Evolutionary conservation across 2,113 vertebrate species (phyloP).

Genomic region (Caracal caracal): DNA sequence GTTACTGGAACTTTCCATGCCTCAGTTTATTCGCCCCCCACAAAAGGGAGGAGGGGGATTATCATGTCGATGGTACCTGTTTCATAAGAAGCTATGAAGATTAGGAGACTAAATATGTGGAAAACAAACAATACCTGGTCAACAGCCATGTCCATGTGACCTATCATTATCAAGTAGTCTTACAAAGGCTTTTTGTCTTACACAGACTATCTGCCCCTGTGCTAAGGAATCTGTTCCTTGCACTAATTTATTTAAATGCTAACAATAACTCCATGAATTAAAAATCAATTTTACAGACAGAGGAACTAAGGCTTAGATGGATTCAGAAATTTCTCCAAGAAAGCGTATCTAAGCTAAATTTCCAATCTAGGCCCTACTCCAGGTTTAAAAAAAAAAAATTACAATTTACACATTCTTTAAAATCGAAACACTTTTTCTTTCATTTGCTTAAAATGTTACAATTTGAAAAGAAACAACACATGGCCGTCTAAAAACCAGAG

Average conservation of each 20-base stretch:
- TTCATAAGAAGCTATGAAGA: conserved; percentile 2
- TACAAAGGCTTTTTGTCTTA: background rate
- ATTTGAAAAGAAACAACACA: background rate
- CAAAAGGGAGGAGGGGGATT: background rate
- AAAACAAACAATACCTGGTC: background rate
- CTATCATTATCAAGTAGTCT: background rate
- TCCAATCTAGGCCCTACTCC: background rate
- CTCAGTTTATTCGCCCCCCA: conserved; percentile 27
- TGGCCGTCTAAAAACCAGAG: background rate
- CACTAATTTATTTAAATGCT: background rate
- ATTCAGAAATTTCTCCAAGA: conserved; percentile 47
- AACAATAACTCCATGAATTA: background rate
- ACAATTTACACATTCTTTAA: background rate
- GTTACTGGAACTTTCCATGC: conserved; percentile 42
- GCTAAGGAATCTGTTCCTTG: background rate
- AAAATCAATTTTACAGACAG: conserved; percentile 45
- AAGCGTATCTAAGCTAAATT: conserved; percentile 1
- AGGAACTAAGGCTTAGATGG: background rate
- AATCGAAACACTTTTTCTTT: conserved; percentile 1
- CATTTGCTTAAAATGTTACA: conserved; percentile 22
- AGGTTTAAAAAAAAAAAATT: background rate
- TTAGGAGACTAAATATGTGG: background rate
- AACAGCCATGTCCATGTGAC: background rate
- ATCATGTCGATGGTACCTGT: background rate
- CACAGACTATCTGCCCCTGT: background rate